Evolutionary conservation across 2,888 invertebrate species (phyloP), one percentile per base, ranked within the genome.

Genomic region (Tipula vernalis): DNA sequence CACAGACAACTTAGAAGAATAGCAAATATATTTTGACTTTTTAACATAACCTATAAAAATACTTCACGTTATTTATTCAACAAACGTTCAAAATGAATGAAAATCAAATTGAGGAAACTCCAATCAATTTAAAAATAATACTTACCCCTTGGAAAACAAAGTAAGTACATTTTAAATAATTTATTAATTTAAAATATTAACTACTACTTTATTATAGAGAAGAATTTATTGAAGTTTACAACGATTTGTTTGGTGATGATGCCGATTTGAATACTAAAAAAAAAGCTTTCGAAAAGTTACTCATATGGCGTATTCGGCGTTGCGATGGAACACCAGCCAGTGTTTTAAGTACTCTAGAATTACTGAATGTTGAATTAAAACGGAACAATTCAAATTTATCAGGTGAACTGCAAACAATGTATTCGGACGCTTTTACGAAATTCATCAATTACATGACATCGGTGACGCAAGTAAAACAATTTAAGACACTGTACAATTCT

Each of bases 391-490:
- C 85, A 0, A 42, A 87, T 12, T 87, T 87, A 3, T 87, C 87
- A 3, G 5, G 36, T 0, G 47, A 83, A n/a, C 10, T 91, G 0
- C 89, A 90, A 86, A 88, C 88, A 0, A 88, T 90, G 3, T 92
- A 91, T 88, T 89, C 91, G 0, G 90, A 89, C 83, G 90, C 91
- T 4, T 90, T 91, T 42, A 91, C 90, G 0, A 89, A 91, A 2
- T 92, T 91, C 87, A 90, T 91, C 39, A 91, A 91, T 87, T 91
- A 90, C 39, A 92, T 91, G 91, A 91, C 91, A 0, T 91, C 91
- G 0, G 91, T 91, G 6, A 90, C 90, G 88, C 91, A 91, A 86
- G 88, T 88, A 2, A 88, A 89, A 83, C 89, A 89, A 87, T 89
- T 89, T 89, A 89, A 88, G 36, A 90, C 90, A 57, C 91, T 92